Conservation (phyloP, 2,888 invertebrate species). For the Acrobasis repandana region DNA sequence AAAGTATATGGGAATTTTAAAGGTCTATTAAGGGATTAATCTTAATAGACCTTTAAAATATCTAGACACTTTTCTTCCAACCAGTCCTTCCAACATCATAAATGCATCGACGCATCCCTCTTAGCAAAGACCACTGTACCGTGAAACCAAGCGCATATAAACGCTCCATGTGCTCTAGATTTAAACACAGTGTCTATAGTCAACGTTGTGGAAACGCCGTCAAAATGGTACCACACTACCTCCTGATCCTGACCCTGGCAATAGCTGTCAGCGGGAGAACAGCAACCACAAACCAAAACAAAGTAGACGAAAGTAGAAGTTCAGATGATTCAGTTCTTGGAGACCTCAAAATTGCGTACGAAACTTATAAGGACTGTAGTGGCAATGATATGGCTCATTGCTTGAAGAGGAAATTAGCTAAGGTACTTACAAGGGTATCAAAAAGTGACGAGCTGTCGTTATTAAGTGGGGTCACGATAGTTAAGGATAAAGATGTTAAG, state of each 20-base stretch:
- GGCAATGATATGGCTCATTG: constrained; percentile 87
- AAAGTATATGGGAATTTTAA: no score
- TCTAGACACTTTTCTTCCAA: constrained; percentile 37
- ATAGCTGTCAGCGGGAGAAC: constrained; percentile 79
- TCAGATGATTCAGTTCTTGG: constrained; percentile 80
- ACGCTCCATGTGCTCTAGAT: constrained; percentile 69
- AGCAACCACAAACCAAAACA: constrained; percentile 75
- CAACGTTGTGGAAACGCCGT: constrained; percentile 16
- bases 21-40: no score
- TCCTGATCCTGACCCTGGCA: constrained; percentile 81
- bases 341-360: constrained; percentile 88
- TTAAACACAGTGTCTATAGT: constrained; percentile 69
- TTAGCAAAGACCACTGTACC: constrained; percentile 68
- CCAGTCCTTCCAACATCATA: constrained; percentile 61
- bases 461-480: constrained; percentile 89
- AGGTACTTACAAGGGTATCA: constrained; percentile 88
- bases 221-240: constrained; percentile 82
- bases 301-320: constrained; percentile 66
- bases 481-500: constrained; percentile 83
- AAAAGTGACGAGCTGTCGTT: constrained; percentile 86
- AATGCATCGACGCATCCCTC: constrained; percentile 79
- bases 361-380: constrained; percentile 91
- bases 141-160: constrained; percentile 80
- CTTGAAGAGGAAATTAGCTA: constrained; percentile 90
- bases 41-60: not conserved